Percentiles rank a stretch among this genome's conserved stretches.
Evolutionary conservation across 2,797 vertebrate genomes (phyloP).

Genomic region (Galago senegalensis): DNA sequence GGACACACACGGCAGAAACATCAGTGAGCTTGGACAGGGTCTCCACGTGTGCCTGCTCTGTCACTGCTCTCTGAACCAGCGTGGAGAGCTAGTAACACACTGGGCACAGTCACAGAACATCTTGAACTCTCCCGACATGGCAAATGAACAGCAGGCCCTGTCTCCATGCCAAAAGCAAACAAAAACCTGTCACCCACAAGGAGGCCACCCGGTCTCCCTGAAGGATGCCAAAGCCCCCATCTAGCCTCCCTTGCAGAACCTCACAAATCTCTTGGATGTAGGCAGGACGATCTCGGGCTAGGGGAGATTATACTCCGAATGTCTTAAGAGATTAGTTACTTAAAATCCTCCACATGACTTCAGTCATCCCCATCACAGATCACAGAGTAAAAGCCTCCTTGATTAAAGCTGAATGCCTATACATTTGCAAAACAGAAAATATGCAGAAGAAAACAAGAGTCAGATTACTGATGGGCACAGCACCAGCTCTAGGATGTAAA

Average conservation of each 20-base stretch:
- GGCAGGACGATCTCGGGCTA: conserved; percentile 58
- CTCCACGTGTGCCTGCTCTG: background rate
- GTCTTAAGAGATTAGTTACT: conserved; percentile 83
- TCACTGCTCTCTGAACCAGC: background rate
- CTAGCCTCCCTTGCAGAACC: conserved; percentile 33
- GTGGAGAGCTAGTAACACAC: conserved; percentile 20
- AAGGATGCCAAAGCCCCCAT: conserved; percentile 44
- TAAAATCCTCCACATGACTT: conserved; percentile 82
- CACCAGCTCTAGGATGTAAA: conserved; percentile 59
- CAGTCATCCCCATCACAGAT: conserved; percentile 65
- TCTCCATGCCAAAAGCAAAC: conserved; percentile 27
- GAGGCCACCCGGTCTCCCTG: background rate
- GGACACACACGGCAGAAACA: background rate
- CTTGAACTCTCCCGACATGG: conserved; percentile 42
- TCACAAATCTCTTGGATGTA: conserved; percentile 63
- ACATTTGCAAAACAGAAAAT: conserved; percentile 65
- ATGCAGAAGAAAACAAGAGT: conserved; percentile 64
- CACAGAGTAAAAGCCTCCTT: conserved; percentile 73
- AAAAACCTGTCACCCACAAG: conserved; percentile 46
- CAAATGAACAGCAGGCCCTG: conserved; percentile 50
- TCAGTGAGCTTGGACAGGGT: background rate
- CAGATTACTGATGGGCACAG: conserved; percentile 57
- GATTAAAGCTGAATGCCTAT: conserved; percentile 76
- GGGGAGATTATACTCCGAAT: conserved; percentile 73
- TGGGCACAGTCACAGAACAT: conserved; percentile 31